Base-by-base conservation (phyloP, 2,113 vertebrate genomes). In the Trogon surrucura region DNA sequence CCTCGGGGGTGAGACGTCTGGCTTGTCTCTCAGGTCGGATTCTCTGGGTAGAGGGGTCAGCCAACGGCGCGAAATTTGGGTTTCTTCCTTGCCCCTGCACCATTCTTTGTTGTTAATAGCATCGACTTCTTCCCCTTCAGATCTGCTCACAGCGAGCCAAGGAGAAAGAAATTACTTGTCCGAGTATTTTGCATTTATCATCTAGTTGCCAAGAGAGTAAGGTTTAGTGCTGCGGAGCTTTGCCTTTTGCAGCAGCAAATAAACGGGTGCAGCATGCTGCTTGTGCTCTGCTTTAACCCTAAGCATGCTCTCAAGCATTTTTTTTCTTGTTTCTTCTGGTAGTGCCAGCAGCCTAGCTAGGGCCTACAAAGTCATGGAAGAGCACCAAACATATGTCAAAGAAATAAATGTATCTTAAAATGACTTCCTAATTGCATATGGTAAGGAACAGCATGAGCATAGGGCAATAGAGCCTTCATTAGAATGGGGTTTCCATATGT, bases 161-260 rank as follows among this genome's bases (percentile, higher is more conserved):
- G 27, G 23, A 47, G 70, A 50, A 72, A 85, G n/a, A 20, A 75
- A 72, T 3, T 4, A 87, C 50, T 73, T 50, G 11, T 15, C 74
- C 45, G 66, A 91, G 56, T 17, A 34, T 47, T 74, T 73, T 73
- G 36, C 72, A 51, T 91, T 96, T 89, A 80, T 67, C 72, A 73
- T 16, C 6, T 10, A 22, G 48, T 8, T 95, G 91, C 86, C 70
- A 75, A 75, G 61, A 89, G 53, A 41, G 60, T 60, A 67, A 85
- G 21, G 53, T 36, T 64, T 34, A 73, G 51, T 11, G 6, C 17
- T 41, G 64, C 0, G 0, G 38, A 83, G 36, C 16, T 54, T 41
- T 51, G 72, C 60, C 38, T 56, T 80, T 60, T 21, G 19, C 61
- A 81, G 80, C n/a, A 89, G 86, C 69, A 71, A 88, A 72, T 62